Conservation (phyloP, 2,113 vertebrate species). For the Danionella cerebrum region DNA sequence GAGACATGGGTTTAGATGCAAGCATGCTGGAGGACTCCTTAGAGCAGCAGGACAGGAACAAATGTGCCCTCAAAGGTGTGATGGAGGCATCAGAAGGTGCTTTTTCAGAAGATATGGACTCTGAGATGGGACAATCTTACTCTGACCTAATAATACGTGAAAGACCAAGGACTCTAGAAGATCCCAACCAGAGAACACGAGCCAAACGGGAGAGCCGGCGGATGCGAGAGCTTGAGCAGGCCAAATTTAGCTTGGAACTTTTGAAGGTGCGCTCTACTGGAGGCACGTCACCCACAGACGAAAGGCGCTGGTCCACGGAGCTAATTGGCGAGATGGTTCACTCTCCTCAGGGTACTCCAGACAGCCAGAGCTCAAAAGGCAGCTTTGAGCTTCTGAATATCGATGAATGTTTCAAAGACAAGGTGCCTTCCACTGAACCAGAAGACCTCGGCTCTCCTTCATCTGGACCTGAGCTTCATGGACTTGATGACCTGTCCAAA, state of each 20-base stretch:
- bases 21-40: slow-evolving; percentile 78
- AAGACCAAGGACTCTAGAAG: slow-evolving; percentile 72
- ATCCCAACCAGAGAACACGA: slow-evolving; percentile 82
- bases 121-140: slow-evolving; percentile 9
- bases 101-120: neutral
- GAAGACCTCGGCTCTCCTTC: slow-evolving; percentile 52
- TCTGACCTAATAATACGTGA: slow-evolving; percentile 69
- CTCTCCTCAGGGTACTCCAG: slow-evolving; percentile 79
- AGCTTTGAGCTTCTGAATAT: slow-evolving; percentile 81
- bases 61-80: slow-evolving; percentile 53
- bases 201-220: slow-evolving; percentile 90
- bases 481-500: slow-evolving; percentile 29
- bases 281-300: slow-evolving; percentile 77
- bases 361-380: slow-evolving; percentile 87
- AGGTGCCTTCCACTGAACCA: slow-evolving; percentile 38
- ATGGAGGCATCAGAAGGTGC: slow-evolving; percentile 45
- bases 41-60: slow-evolving; percentile 62
- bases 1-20: slow-evolving; percentile 72
- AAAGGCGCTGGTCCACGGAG: slow-evolving; percentile 78
- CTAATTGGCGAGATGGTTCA: slow-evolving; percentile 64
- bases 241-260: slow-evolving; percentile 90
- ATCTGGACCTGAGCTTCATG: slow-evolving; percentile 4
- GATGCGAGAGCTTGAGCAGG: slow-evolving; percentile 94
- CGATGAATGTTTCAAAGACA: slow-evolving; percentile 71
- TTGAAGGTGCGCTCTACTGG: slow-evolving; percentile 86